Conservation (phyloP, 2,797 vertebrate species). For the Saxicola maurus region DNA sequence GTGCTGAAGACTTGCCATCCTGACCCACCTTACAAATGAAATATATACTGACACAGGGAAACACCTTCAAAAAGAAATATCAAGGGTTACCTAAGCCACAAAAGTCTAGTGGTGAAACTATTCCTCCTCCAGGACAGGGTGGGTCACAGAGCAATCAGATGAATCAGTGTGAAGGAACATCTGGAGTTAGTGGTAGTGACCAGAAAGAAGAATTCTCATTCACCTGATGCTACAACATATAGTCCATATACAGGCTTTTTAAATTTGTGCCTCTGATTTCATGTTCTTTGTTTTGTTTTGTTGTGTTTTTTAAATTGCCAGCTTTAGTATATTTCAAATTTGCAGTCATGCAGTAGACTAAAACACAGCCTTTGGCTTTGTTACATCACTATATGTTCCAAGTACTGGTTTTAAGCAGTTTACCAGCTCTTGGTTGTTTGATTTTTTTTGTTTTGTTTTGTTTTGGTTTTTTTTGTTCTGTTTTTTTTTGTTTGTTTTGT, state of each 20-base stretch:
- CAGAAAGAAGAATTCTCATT: neutral
- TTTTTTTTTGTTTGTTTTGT: no score
- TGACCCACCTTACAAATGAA: neutral
- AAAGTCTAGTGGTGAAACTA: neutral
- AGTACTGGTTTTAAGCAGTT: no score
- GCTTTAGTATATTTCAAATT: neutral
- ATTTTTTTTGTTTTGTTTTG: no score
- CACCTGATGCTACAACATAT: neutral
- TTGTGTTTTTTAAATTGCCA: neutral
- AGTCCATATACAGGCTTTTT: neutral
- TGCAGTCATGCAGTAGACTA: neutral
- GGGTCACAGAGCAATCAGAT: neutral
- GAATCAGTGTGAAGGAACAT: neutral
- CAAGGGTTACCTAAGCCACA: neutral
- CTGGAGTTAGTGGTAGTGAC: neutral
- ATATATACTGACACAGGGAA: neutral
- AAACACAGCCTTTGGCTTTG: neutral
- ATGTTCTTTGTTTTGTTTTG: neutral
- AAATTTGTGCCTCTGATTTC: neutral
- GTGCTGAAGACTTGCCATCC: neutral
- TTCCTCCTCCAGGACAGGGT: neutral
- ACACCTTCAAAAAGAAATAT: neutral
- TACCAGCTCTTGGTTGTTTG: no score
- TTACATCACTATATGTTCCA: neutral
- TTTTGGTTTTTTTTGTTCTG: no score